Percentiles rank a stretch among this genome's conserved stretches.
These are phyloP conservation scores for Neotoxoptera formosana DNA, from an alignment of 1,140 invertebrate genomes.

Conservation along the genomic window DNA sequence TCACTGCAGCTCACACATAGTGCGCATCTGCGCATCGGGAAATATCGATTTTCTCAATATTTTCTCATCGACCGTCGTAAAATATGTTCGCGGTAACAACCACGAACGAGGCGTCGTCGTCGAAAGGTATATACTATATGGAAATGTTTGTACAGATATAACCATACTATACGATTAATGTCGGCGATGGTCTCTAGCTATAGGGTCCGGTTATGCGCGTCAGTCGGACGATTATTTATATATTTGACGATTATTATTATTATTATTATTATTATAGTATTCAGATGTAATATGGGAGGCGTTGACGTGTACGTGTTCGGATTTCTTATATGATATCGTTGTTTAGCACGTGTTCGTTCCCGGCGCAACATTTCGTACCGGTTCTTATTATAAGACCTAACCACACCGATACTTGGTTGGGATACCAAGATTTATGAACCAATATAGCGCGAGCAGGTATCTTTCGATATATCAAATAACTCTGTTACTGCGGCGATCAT, in stretches of 20 bases:
- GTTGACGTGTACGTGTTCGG: conserved; percentile 14
- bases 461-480: not conserved
- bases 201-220: not conserved
- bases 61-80: not conserved
- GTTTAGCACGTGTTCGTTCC: conserved; percentile 11
- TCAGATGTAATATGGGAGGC: conserved; percentile 15
- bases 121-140: not conserved
- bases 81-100: not conserved
- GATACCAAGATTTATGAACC: conserved; percentile 1
- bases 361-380: not conserved
- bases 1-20: not conserved
- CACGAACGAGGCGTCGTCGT: not conserved
- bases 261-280: not conserved
- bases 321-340: conserved; percentile 6
- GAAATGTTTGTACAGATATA: not conserved
- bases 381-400: conserved; percentile 15
- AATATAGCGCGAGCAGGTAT: not conserved
- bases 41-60: not conserved
- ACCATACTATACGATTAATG: not conserved
- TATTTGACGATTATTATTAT: not conserved
- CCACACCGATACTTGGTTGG: not conserved
- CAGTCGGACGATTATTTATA: not conserved
- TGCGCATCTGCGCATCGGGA: not conserved
- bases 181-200: not conserved
- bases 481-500: not conserved